Percentiles rank a stretch among this genome's conserved stretches.
Conservation (phyloP, 2,797 vertebrate genomes). For the Poeciliopsis paucimaculata region DNA sequence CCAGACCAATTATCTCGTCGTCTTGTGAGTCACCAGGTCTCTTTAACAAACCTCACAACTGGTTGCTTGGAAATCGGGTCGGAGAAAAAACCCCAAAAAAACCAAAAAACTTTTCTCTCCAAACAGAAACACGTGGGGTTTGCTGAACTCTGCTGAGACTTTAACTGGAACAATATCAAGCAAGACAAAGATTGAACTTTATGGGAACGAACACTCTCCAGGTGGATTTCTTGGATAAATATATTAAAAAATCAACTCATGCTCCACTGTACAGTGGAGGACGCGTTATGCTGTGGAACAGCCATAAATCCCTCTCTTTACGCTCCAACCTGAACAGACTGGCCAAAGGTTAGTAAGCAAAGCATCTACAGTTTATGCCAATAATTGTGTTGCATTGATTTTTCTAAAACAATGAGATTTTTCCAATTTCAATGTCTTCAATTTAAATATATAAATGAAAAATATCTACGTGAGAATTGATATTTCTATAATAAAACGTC, state of each 20-base stretch:
- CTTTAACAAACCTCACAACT: neutral
- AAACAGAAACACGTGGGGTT: neutral
- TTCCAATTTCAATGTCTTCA: neutral
- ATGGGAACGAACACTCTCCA: neutral
- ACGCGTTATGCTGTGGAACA: neutral
- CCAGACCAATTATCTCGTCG: neutral
- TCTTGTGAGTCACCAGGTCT: too few species aligned
- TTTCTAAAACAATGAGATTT: neutral
- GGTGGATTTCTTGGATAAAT: neutral
- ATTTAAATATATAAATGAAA: too few species aligned
- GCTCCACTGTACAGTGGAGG: neutral
- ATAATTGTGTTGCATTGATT: too few species aligned
- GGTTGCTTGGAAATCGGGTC: neutral
- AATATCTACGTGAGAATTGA: too few species aligned
- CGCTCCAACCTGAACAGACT: neutral
- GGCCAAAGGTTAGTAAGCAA: neutral
- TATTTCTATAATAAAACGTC: neutral
- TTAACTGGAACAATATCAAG: neutral
- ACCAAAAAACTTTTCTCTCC: neutral
- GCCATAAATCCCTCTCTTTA: neutral
- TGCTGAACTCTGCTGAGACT: neutral
- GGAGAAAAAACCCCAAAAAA: too few species aligned
- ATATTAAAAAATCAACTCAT: neutral
- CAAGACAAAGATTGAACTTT: neutral
- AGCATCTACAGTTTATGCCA: neutral